A percentile compares a stretch with the other conserved stretches of the same genome.
Evolutionary conservation across 2,888 invertebrate genomes (phyloP).

Genomic region (Eupeodes luniger): DNA sequence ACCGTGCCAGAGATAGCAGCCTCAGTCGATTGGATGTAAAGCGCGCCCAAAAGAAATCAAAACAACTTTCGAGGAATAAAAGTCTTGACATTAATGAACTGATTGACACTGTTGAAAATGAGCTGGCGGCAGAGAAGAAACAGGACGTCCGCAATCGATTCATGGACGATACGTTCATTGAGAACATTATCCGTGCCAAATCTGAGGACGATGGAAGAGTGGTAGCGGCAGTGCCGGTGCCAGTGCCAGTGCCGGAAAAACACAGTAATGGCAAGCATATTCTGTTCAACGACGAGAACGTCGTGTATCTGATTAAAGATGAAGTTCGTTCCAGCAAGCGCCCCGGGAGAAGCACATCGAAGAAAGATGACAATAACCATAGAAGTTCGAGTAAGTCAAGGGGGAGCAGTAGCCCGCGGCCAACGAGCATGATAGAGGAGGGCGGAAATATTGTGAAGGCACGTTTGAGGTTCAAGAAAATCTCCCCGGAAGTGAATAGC

Average conservation of each 20-base stretch:
- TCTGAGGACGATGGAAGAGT: constrained; percentile 72
- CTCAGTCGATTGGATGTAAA: constrained; percentile 76
- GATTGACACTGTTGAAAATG: constrained; percentile 81
- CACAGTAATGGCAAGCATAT: constrained; percentile 80
- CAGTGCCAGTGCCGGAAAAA: constrained; percentile 22
- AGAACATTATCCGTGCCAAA: constrained; percentile 78
- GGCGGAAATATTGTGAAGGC: constrained; percentile 74
- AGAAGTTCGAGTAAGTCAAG: constrained; percentile 50
- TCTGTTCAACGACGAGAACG: constrained; percentile 83
- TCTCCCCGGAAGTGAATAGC: constrained; percentile 71
- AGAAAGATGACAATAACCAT: constrained; percentile 68
- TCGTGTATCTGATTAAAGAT: constrained; percentile 83
- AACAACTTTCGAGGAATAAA: constrained; percentile 81
- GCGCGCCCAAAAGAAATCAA: constrained; percentile 77
- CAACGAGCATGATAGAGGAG: constrained; percentile 77
- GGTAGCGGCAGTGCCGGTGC: constrained; percentile 1
- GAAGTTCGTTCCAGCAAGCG: constrained; percentile 81
- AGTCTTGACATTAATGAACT: constrained; percentile 83
- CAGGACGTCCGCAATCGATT: constrained; percentile 77
- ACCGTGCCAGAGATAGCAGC: constrained; percentile 74
- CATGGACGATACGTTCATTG: constrained; percentile 80
- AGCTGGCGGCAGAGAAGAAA: constrained; percentile 75
- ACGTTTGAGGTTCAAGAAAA: constrained; percentile 80
- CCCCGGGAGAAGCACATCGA: constrained; percentile 48
- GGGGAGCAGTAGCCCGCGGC: constrained; percentile 65